Evolutionary conservation across 1,140 invertebrate genomes (phyloP).

Genomic region (Platyscapa corneri): DNA sequence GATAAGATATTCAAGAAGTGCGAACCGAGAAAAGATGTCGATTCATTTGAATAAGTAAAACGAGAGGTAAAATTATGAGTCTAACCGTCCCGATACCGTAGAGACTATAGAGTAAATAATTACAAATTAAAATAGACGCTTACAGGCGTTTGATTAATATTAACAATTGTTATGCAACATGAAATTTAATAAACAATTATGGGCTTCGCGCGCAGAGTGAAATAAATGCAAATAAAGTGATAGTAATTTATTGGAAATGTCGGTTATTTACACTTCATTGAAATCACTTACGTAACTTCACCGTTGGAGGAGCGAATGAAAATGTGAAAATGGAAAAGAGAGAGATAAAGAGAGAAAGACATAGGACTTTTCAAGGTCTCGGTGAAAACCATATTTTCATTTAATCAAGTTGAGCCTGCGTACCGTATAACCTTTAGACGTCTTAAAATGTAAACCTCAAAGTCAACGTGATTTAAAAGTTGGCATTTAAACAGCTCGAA

Average conservation of each 20-base stretch:
- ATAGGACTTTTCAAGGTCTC: slow-evolving; percentile 34
- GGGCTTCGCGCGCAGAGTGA: not conserved
- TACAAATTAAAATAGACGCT: not conserved
- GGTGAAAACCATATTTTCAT: slow-evolving; percentile 48
- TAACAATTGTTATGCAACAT: slow-evolving; percentile 11
- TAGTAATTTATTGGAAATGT: slow-evolving; percentile 9
- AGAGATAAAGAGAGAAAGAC: not conserved
- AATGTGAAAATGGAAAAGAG: not conserved
- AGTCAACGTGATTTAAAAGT: slow-evolving; percentile 45
- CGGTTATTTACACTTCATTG: not conserved
- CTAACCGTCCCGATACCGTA: not conserved
- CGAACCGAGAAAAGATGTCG: not conserved
- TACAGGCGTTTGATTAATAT: not conserved
- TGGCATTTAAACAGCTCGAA: slow-evolving; percentile 46
- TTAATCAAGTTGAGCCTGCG: not conserved
- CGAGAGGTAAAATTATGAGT: not conserved
- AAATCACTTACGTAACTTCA: slow-evolving; percentile 20
- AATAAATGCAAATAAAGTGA: not conserved
- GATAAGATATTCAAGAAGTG: not conserved
- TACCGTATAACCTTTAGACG: slow-evolving; percentile 33
- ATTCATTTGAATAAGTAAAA: not conserved
- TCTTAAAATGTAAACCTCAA: slow-evolving; percentile 25
- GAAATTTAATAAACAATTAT: not conserved
- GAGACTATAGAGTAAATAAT: not conserved
- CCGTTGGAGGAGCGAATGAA: not conserved